Percentiles rank a stretch among this genome's conserved stretches.
Conservation (phyloP, 2,113 vertebrate genomes). For the Campylomormyrus tamandua region DNA sequence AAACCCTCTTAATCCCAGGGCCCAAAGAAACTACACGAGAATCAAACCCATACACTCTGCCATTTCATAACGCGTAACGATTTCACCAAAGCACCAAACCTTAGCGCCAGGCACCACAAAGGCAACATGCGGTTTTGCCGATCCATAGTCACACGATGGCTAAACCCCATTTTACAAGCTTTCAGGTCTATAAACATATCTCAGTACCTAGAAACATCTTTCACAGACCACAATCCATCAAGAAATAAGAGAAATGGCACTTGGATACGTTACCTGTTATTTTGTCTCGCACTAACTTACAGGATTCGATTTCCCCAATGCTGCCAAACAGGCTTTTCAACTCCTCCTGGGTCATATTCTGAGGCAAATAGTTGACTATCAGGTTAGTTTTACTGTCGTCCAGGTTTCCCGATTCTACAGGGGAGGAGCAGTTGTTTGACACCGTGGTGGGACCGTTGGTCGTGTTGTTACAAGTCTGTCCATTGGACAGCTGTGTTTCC, state of each 20-base stretch:
- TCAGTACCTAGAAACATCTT: neutral
- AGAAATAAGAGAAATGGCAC: neutral
- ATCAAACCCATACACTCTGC: neutral
- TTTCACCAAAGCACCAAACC: neutral
- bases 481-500: constrained; percentile 98
- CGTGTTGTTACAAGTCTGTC: constrained; percentile 90
- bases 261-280: constrained; percentile 77
- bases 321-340: constrained; percentile 94
- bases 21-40: neutral
- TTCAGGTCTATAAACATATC: neutral
- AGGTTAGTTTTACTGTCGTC: constrained; percentile 99
- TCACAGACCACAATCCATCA: neutral
- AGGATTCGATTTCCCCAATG: constrained; percentile 95
- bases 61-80: neutral
- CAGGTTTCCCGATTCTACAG: constrained; percentile 82
- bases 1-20: neutral
- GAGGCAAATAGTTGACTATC: constrained; percentile 98
- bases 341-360: constrained; percentile 97
- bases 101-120: neutral
- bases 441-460: constrained; percentile 81
- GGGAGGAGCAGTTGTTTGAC: constrained; percentile 89
- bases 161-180: neutral
- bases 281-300: constrained; percentile 96
- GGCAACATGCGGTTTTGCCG: neutral
- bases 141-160: neutral